These are phyloP conservation scores for Drosophila melanica DNA, from an alignment of 1,140 invertebrate genomes.

Conservation along the genomic window DNA sequence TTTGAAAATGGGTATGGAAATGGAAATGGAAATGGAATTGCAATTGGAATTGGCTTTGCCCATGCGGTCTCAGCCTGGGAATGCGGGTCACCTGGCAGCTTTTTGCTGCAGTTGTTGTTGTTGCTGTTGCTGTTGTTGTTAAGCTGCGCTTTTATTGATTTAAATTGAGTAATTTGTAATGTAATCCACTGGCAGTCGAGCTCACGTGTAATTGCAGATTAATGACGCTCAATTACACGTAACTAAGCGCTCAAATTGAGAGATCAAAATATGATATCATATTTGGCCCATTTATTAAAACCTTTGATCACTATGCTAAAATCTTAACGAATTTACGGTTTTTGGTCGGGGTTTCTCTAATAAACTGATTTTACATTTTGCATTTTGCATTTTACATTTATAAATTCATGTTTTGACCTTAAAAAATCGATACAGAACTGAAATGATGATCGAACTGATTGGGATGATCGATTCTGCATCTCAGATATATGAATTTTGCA, in stretches of 20 bases:
- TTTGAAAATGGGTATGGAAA: conserved; percentile 29
- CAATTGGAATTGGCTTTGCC: not conserved
- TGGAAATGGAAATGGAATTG: conserved; percentile 24
- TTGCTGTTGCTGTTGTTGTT: not conserved
- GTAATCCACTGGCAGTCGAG: conserved; percentile 29
- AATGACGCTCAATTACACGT: conserved; percentile 49
- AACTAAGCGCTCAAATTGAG: conserved; percentile 46
- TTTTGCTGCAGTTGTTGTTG: not conserved
- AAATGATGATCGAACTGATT: no score
- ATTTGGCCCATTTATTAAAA: not conserved
- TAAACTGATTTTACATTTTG: no score
- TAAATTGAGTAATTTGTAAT: conserved; percentile 77
- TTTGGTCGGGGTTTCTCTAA: no score
- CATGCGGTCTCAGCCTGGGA: conserved; percentile 8
- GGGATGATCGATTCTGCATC: no score
- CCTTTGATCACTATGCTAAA: not conserved
- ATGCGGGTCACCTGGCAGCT: conserved; percentile 46
- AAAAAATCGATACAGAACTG: no score
- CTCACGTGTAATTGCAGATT: conserved; percentile 65
- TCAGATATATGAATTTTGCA: no score
- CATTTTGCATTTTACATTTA: no score
- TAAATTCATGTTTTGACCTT: no score
- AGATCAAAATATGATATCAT: conserved; percentile 49
- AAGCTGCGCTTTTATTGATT: conserved; percentile 67
- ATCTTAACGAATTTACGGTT: not conserved